phyloP scores from a whole-genome alignment of 2,797 vertebrate species.

The Myripristis murdjan region DNA sequence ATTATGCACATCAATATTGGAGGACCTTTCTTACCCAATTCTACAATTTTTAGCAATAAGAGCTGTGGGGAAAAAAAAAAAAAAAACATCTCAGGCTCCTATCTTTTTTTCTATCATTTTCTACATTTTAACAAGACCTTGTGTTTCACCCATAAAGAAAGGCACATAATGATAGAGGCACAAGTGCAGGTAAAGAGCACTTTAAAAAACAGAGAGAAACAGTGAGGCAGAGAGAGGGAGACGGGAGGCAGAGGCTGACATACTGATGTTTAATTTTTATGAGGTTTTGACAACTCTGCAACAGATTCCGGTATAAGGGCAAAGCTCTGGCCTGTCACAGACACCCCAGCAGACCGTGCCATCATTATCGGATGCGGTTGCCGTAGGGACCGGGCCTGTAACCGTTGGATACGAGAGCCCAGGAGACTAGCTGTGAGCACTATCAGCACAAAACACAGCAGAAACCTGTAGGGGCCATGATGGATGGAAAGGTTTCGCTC shows the following conservation, averaged over 20 bases:
- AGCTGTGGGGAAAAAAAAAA: too few relatives aligned
- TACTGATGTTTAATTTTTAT: conserved; percentile 32
- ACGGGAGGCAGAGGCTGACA: conserved; percentile 5
- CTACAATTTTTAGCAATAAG: conserved; percentile 22
- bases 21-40: conserved; percentile 1
- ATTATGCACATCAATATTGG: conserved; percentile 20
- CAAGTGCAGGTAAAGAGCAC: background rate
- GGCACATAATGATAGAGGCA: background rate
- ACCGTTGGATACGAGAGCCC: conserved; percentile 47
- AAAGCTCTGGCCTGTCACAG: conserved; percentile 50
- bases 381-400: conserved; percentile 54
- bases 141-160: background rate
- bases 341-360: conserved; percentile 40
- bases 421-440: conserved; percentile 49
- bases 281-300: conserved; percentile 39
- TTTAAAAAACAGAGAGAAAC: conserved; percentile 7
- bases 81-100: conserved; percentile 1
- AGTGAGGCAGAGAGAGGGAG: background rate
- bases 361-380: conserved; percentile 57
- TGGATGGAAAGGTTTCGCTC: conserved; percentile 68
- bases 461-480: conserved; percentile 55
- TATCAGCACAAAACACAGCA: conserved; percentile 64
- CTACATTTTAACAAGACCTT: conserved; percentile 5
- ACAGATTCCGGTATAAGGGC: conserved; percentile 46
- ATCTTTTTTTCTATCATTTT: background rate